phyloP scores from a whole-genome alignment of 2,797 vertebrate genomes.

The Xenentodon cancila region DNA sequence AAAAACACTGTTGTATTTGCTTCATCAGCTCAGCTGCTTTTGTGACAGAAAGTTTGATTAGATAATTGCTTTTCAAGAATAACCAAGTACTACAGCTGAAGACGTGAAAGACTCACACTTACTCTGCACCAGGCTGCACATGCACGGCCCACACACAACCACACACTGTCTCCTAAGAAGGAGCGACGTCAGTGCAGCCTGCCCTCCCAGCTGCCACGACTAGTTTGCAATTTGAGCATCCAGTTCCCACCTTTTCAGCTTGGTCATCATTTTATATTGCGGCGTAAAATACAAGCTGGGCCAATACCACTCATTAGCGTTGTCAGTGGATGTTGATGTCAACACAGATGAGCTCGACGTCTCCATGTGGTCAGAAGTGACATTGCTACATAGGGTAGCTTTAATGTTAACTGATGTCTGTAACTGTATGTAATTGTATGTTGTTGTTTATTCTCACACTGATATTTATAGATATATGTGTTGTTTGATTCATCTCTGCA shows the following conservation, averaged over 20 bases:
- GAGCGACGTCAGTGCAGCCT: constrained; percentile 43
- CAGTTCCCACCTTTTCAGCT: constrained; percentile 13
- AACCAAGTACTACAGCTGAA: constrained; percentile 3
- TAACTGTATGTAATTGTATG: no score
- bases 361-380: no score
- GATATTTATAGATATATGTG: constrained; percentile 24
- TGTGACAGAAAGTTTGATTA: constrained; percentile 7
- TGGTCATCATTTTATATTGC: not conserved
- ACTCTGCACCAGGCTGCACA: constrained; percentile 27
- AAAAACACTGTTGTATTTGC: no score
- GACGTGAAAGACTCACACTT: constrained; percentile 38
- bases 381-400: no score
- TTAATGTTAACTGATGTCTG: no score
- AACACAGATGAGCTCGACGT: no score
- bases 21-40: not conserved
- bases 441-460: no score
- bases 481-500: constrained; percentile 4
- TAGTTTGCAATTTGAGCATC: constrained; percentile 30
- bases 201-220: constrained; percentile 51
- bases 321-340: no score
- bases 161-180: constrained; percentile 25
- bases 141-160: not conserved
- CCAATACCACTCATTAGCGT: no score
- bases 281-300: not conserved
- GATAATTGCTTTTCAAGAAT: constrained; percentile 2